These are phyloP conservation scores for Lasiurus borealis DNA, from an alignment of 2,113 vertebrate genomes.

Conservation along the genomic window DNA sequence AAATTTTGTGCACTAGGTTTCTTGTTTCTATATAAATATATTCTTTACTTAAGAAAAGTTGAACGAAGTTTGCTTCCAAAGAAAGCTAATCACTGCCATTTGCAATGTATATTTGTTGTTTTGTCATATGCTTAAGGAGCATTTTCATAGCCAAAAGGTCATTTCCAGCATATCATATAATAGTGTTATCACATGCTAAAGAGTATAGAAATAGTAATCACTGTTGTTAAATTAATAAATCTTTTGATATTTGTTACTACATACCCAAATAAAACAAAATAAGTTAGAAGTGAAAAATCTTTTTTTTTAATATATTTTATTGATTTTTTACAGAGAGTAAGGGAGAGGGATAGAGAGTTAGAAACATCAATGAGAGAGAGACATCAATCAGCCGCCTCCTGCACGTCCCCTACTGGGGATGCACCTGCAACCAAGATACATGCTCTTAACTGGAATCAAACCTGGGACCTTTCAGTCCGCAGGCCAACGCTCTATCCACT, in stretches of 20 bases:
- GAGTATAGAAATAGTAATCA: neutral
- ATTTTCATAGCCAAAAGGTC: neutral
- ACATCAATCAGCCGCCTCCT: too few relatives aligned
- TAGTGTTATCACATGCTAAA: neutral
- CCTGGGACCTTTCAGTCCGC: too few relatives aligned
- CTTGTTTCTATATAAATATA: neutral
- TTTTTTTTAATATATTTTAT: neutral
- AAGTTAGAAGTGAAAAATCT: neutral
- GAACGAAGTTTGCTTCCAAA: neutral
- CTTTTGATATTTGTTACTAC: neutral
- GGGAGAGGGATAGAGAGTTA: too few relatives aligned
- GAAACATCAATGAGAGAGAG: too few relatives aligned
- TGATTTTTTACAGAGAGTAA: too few relatives aligned
- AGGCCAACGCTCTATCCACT: too few relatives aligned
- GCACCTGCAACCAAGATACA: too few relatives aligned
- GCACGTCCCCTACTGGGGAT: too few relatives aligned
- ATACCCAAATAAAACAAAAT: neutral
- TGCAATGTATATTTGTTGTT: neutral
- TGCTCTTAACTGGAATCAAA: too few relatives aligned
- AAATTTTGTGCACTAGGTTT: too few relatives aligned
- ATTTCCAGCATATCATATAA: conserved; percentile 5
- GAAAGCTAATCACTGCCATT: neutral
- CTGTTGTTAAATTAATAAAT: neutral
- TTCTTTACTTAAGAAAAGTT: conserved; percentile 38
- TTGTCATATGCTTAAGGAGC: conserved; percentile 11